These are phyloP conservation scores for Loriculus beryllinus DNA, from an alignment of 2,797 vertebrate genomes.

Conservation along the genomic window DNA sequence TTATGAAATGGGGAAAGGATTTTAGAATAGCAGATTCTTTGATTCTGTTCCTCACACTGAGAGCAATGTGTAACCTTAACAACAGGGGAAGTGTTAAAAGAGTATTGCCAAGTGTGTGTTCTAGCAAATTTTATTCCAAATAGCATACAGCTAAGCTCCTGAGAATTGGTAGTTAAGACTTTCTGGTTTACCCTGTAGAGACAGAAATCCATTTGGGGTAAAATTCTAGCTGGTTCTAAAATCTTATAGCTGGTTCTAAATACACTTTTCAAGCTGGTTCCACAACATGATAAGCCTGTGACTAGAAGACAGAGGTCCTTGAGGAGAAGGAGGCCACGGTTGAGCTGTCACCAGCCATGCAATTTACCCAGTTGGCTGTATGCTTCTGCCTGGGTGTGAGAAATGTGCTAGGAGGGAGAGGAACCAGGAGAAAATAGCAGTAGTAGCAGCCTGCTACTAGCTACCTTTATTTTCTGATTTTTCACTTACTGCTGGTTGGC, in stretches of 20 bases:
- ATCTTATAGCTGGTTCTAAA: background rate
- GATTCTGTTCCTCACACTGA: background rate
- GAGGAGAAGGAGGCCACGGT: rapidly evolving
- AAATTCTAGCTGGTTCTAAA: background rate
- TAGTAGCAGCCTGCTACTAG: background rate
- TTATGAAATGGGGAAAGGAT: background rate
- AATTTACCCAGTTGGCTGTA: background rate
- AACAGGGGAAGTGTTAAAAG: background rate
- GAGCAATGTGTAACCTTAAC: background rate
- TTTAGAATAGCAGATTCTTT: background rate
- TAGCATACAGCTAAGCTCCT: background rate
- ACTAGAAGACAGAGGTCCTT: background rate
- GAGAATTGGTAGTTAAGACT: background rate
- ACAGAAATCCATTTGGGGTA: background rate
- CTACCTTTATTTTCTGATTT: background rate
- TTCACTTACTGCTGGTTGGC: background rate
- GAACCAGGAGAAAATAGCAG: background rate
- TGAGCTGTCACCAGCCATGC: background rate
- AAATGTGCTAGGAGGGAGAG: background rate
- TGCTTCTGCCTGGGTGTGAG: background rate
- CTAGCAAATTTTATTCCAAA: background rate
- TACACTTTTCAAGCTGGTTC: background rate
- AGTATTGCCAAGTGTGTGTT: background rate
- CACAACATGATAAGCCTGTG: background rate
- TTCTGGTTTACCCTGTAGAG: background rate